Conservation (phyloP, 2,888 invertebrate genomes). For the Keiferia lycopersicella region DNA sequence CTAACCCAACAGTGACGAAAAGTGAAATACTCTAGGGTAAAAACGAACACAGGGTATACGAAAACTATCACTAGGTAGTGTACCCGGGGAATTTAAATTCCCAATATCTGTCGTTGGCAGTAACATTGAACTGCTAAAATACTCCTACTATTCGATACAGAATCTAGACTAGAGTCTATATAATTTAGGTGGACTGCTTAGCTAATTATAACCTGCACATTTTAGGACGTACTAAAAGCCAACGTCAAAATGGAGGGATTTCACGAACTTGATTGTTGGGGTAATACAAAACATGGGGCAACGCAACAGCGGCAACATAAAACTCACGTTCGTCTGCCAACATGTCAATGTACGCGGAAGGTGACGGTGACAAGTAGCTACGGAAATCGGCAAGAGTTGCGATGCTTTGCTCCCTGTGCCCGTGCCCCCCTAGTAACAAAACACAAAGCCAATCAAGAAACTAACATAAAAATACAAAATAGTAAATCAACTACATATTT, state of each 20-base stretch:
- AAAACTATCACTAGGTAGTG: not conserved
- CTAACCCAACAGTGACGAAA: slow-evolving; percentile 7
- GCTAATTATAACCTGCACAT: not conserved
- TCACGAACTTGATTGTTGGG: too few species aligned
- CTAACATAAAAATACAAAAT: not conserved
- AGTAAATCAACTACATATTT: too few species aligned
- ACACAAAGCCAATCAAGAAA: slow-evolving; percentile 9
- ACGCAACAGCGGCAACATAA: slow-evolving; percentile 19
- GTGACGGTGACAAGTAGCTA: slow-evolving; percentile 23
- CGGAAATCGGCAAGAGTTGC: slow-evolving; percentile 23
- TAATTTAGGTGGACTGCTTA: not conserved
- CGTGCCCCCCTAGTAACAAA: slow-evolving; percentile 25
- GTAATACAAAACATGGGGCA: not conserved
- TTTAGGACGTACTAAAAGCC: not conserved
- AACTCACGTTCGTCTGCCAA: slow-evolving; percentile 25
- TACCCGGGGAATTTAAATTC: not conserved
- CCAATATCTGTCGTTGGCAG: not conserved
- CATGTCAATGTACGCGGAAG: slow-evolving; percentile 21
- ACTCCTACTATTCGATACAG: not conserved
- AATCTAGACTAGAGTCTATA: not conserved
- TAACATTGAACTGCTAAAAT: not conserved
- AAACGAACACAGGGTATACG: not conserved
- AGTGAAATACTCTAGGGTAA: not conserved
- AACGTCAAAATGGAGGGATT: too few species aligned
- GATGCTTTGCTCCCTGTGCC: slow-evolving; percentile 25